These are phyloP conservation scores for Origma solitaria DNA, from an alignment of 2,113 vertebrate species.

Conservation along the genomic window DNA sequence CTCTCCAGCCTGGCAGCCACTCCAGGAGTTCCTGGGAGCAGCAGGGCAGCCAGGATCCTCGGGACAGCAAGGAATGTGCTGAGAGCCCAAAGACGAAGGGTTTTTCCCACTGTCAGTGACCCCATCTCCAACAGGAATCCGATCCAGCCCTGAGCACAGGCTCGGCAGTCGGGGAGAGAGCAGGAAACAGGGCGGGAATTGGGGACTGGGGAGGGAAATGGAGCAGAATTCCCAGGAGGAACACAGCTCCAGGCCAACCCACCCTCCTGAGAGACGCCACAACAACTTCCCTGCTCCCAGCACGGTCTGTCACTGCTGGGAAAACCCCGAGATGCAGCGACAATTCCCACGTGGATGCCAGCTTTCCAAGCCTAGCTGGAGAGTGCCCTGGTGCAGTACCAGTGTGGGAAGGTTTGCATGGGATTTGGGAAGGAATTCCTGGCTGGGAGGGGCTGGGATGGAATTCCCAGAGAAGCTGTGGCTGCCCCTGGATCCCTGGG, in stretches of 20 bases:
- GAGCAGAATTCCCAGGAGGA: neutral
- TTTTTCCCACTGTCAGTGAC: neutral
- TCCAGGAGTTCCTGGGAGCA: no score
- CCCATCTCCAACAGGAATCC: neutral
- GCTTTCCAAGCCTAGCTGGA: accelerated
- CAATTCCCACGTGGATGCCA: neutral
- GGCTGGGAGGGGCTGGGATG: neutral
- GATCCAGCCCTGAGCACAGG: neutral
- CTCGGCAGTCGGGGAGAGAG: no score
- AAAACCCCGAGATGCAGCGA: neutral
- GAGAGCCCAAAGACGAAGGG: neutral
- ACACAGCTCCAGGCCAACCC: neutral
- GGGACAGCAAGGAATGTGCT: neutral
- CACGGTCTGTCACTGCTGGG: neutral
- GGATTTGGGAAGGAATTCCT: neutral
- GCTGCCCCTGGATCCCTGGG: neutral
- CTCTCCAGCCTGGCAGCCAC: neutral
- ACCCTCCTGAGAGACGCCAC: neutral
- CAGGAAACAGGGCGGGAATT: no score
- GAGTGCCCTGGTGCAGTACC: accelerated
- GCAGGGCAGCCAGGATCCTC: neutral
- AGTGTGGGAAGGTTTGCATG: neutral
- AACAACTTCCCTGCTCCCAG: neutral
- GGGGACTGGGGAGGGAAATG: no score
- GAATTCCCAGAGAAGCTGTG: neutral